Base-by-base conservation (phyloP, 2,888 invertebrate species). In the Polydrusus cervinus region DNA sequence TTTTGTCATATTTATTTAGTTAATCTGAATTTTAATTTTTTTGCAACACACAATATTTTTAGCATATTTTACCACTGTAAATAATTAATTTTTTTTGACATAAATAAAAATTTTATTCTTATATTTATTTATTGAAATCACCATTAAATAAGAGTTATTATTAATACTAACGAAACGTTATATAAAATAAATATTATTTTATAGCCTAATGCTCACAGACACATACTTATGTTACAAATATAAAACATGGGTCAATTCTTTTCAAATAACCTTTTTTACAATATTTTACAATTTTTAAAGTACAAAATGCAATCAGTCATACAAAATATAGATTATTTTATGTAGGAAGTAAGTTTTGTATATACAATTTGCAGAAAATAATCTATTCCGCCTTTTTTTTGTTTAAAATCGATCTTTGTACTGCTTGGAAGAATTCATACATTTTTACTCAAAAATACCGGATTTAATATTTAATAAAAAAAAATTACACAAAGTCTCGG, bases 281-380 rank as follows among this genome's bases (percentile, higher is more conserved):
- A 70, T 81, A 80, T 80, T 74, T 80, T 82, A 80, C 80, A 82
- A 75, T 76, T 11, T 25, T 53, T 78, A 75, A 79, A 80, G 81
- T 81, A 81, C 79, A 83, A 82, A 83, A 82, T 79, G 76, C 53
- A 77, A 77, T 79, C 77, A 79, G 79, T 81, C 80, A 80, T 82
- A 83, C 78, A 82, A 82, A 83, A 82, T 81, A 81, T 65, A 65
- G n/a, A 51, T 25, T 65, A 51, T 65, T 47, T 20, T 1, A 25
- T 25, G 5, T 16, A 18, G 11, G n/a, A 53, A n/a, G 53, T 30
- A 53, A 30, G n/a, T 53, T 53, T 53, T 30, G 30, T 25, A 53
- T 34, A 30, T 53, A 30, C 25, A 25, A 53, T 53, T 53, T 53
- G n/a, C 25, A 5, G 1, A 30, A 13, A 13, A 51, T 7, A 43